phyloP scores from a whole-genome alignment of 2,113 vertebrate species.

The Phyllopteryx taeniolatus region DNA sequence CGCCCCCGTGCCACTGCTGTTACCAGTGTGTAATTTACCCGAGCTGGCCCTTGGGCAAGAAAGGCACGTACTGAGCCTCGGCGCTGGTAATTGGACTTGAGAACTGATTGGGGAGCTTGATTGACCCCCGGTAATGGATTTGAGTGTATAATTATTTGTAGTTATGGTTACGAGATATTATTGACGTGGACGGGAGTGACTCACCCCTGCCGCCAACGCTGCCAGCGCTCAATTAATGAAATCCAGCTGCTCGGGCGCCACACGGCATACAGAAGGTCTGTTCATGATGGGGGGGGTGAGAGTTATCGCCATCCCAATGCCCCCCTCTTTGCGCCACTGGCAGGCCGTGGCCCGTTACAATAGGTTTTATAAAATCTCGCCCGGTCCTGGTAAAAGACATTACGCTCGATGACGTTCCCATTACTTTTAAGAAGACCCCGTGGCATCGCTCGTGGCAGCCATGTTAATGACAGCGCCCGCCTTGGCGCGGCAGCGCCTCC shows the following conservation, averaged over 20 bases:
- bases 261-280: constrained; percentile 56
- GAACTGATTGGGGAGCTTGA: constrained; percentile 71
- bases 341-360: constrained; percentile 60
- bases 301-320: constrained; percentile 65
- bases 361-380: constrained; percentile 63
- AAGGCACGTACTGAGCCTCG: constrained; percentile 57
- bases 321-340: constrained; percentile 54
- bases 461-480: constrained; percentile 70
- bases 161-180: constrained; percentile 74
- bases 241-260: constrained; percentile 74
- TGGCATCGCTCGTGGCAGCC: constrained; percentile 54
- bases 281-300: constrained; percentile 37
- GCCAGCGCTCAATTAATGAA: constrained; percentile 76
- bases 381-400: constrained; percentile 65
- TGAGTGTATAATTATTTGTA: constrained; percentile 80
- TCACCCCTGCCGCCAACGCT: constrained; percentile 68
- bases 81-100: constrained; percentile 73
- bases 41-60: constrained; percentile 59
- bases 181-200: constrained; percentile 68
- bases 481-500: constrained; percentile 68
- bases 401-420: constrained; percentile 67
- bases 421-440: constrained; percentile 59
- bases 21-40: constrained; percentile 64
- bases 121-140: constrained; percentile 76
- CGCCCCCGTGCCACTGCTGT: constrained; percentile 52